Percentiles rank a stretch among this genome's conserved stretches.
Evolutionary conservation across 2,888 invertebrate genomes (phyloP).

Genomic region (Acrobeloides nanus): DNA sequence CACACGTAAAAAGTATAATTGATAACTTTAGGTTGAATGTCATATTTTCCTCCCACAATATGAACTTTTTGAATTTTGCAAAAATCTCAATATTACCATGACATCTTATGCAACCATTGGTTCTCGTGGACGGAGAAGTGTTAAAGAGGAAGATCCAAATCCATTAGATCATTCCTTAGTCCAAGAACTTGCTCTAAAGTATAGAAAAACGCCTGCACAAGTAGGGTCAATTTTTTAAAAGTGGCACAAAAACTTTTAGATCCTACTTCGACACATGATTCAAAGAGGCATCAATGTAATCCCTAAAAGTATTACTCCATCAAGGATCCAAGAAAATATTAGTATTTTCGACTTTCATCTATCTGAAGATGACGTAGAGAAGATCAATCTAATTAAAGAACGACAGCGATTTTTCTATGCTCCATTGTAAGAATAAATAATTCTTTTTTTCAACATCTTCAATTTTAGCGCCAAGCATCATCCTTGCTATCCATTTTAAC

Average conservation of each 20-base stretch:
- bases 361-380: conserved; percentile 5
- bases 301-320: conserved; percentile 6
- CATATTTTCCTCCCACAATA: no score
- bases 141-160: conserved; percentile 26
- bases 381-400: conserved; percentile 6
- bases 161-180: conserved; percentile 17
- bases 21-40: no score
- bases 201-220: conserved; percentile 30
- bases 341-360: conserved; percentile 15
- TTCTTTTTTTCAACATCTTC: neutral
- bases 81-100: no score
- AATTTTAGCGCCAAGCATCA: neutral
- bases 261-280: conserved; percentile 13
- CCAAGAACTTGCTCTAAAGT: conserved; percentile 28
- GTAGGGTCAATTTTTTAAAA: no score
- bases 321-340: conserved; percentile 10
- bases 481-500: conserved; percentile 2
- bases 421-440: no score
- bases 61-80: no score
- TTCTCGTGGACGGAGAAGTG: conserved; percentile 28
- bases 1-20: no score
- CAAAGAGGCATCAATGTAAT: conserved; percentile 12
- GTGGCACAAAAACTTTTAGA: no score
- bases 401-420: no score
- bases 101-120: conserved; percentile 36